phyloP scores from a whole-genome alignment of 2,113 vertebrate species.

The Erinaceus europaeus region DNA sequence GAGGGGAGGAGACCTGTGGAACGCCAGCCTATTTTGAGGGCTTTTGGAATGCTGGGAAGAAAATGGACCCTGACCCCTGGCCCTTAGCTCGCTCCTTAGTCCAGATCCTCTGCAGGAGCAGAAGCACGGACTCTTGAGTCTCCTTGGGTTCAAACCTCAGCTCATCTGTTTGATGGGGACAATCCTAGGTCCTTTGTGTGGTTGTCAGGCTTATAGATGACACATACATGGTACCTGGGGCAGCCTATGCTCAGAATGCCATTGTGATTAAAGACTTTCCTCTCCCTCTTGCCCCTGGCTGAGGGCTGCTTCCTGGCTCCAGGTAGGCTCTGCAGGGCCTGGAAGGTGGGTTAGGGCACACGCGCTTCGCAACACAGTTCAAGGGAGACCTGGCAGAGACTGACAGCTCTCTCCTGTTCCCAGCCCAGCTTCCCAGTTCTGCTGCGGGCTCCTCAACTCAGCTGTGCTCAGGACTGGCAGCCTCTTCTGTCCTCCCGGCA shows the following conservation, averaged over 20 bases:
- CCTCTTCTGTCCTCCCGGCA: background rate
- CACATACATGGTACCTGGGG: rapidly evolving
- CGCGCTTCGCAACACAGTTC: no score
- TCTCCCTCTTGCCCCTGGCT: rapidly evolving
- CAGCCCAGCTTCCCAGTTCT: rapidly evolving
- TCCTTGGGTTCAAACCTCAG: background rate
- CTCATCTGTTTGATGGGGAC: background rate
- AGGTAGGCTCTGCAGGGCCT: background rate
- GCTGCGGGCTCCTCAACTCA: background rate
- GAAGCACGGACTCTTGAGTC: background rate
- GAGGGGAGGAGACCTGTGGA: background rate
- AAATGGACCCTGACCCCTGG: background rate
- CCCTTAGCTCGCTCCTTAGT: no score
- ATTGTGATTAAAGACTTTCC: background rate
- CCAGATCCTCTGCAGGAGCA: no score
- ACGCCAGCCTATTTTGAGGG: background rate
- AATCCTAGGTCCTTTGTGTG: background rate
- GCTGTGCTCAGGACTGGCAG: background rate
- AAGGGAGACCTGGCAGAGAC: background rate
- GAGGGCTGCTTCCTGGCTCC: no score
- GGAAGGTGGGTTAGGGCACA: background rate
- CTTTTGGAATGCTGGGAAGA: background rate
- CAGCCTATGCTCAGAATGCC: background rate
- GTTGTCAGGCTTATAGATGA: background rate
- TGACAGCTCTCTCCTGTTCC: rapidly evolving